Percentiles rank a stretch among this genome's conserved stretches.
These are phyloP conservation scores for Coenonympha arcania DNA, from an alignment of 2,888 invertebrate genomes.

Conservation along the genomic window DNA sequence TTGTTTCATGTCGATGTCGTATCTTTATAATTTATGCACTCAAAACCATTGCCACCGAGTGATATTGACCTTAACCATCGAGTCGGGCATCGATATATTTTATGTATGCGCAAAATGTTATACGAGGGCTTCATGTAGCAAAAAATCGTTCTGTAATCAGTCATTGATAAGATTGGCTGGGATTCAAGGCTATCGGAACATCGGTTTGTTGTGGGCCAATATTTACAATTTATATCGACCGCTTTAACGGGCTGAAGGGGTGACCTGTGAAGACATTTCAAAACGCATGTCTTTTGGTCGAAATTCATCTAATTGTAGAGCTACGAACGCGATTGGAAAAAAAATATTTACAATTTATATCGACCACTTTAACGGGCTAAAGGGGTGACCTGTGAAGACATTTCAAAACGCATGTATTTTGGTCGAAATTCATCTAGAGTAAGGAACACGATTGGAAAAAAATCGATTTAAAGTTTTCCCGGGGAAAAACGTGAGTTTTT, in stretches of 20 bases:
- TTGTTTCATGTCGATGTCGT: not conserved
- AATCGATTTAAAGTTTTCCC: no score
- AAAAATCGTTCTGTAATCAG: slow-evolving; percentile 48
- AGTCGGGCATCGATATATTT: slow-evolving; percentile 9
- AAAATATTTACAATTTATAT: slow-evolving; percentile 30
- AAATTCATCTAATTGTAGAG: no score
- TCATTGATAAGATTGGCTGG: slow-evolving; percentile 54
- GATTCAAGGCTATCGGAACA: slow-evolving; percentile 51
- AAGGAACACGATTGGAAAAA: no score
- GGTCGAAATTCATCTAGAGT: no score
- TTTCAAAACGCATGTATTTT: no score
- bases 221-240: slow-evolving; percentile 27
- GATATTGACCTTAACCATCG: slow-evolving; percentile 14
- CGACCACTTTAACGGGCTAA: slow-evolving; percentile 1
- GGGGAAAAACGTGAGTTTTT: no score
- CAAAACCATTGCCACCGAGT: slow-evolving; percentile 1
- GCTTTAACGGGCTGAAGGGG: not conserved
- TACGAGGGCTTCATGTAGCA: slow-evolving; percentile 23
- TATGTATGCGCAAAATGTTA: slow-evolving; percentile 19
- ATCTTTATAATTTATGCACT: not conserved
- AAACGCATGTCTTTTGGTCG: no score
- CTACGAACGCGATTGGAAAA: no score
- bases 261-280: no score
- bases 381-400: no score
- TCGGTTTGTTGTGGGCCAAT: slow-evolving; percentile 39